phyloP scores from a whole-genome alignment of 2,888 invertebrate genomes.

The Stratiomys singularior region DNA sequence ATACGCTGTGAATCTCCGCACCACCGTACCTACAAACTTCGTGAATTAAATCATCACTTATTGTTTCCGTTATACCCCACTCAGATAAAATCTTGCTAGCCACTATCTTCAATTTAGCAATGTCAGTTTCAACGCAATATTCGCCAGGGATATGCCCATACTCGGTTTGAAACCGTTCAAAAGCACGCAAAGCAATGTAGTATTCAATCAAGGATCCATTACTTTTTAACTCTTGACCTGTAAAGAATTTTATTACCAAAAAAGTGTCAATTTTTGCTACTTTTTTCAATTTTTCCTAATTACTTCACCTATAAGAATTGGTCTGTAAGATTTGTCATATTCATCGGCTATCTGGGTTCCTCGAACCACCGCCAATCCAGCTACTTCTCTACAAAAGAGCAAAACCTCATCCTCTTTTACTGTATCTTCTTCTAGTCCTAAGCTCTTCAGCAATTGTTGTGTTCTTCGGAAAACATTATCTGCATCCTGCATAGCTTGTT shows the following conservation, averaged over 20 bases:
- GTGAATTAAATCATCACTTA: constrained; percentile 93
- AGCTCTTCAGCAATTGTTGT: constrained; percentile 79
- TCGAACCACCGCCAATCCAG: constrained; percentile 80
- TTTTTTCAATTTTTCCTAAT: neutral
- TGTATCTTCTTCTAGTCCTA: constrained; percentile 77
- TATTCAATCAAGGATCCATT: constrained; percentile 89
- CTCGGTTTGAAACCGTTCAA: constrained; percentile 88
- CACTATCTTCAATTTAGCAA: constrained; percentile 82
- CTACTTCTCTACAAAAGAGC: constrained; percentile 88
- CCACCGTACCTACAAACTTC: constrained; percentile 97
- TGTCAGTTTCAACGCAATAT: constrained; percentile 89
- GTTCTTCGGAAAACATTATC: constrained; percentile 84
- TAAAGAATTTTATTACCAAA: constrained; percentile 59
- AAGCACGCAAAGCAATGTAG: constrained; percentile 90
- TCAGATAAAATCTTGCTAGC: constrained; percentile 81
- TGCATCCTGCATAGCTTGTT: constrained; percentile 84
- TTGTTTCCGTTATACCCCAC: constrained; percentile 81
- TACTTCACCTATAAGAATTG: constrained; percentile 69
- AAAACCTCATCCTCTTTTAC: constrained; percentile 85
- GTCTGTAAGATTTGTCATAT: constrained; percentile 74
- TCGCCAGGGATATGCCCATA: constrained; percentile 92
- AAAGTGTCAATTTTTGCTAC: neutral
- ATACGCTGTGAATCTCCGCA: constrained; percentile 92
- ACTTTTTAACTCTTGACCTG: constrained; percentile 79
- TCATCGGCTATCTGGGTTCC: constrained; percentile 85